A percentile compares a stretch with the other conserved stretches of the same genome.
These are phyloP conservation scores for Altica lythri DNA, from an alignment of 2,888 invertebrate species.

Conservation along the genomic window DNA sequence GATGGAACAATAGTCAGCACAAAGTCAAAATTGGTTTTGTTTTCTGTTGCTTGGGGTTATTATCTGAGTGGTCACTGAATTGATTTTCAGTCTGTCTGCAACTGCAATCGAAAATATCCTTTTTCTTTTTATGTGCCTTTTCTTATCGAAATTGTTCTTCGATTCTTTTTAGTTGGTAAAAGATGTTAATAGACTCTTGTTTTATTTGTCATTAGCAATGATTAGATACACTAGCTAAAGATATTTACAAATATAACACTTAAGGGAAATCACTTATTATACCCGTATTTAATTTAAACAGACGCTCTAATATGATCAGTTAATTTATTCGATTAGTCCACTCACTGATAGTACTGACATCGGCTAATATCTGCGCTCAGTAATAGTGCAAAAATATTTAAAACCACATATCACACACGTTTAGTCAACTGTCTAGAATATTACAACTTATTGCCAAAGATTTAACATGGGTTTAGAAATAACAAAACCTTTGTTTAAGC, in stretches of 20 bases:
- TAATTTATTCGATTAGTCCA: too few species aligned
- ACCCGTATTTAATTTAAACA: too few species aligned
- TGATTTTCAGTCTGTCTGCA: conserved; percentile 31
- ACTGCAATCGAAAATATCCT: conserved; percentile 8
- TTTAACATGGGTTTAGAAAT: too few species aligned
- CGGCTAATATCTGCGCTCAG: too few species aligned
- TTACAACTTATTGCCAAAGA: too few species aligned
- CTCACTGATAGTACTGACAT: too few species aligned
- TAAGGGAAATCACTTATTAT: too few species aligned
- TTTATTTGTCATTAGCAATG: background rate
- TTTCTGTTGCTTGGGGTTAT: conserved; percentile 1
- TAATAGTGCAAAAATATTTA: too few species aligned
- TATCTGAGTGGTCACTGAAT: conserved; percentile 29
- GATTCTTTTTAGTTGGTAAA: background rate
- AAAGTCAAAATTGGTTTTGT: conserved; percentile 3
- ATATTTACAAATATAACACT: background rate
- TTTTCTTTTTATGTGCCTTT: conserved; percentile 2
- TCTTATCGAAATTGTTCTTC: background rate
- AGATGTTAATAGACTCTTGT: background rate
- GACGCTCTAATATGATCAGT: too few species aligned
- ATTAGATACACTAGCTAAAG: background rate
- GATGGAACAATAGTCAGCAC: background rate
- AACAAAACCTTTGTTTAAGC: too few species aligned
- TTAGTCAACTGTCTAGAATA: too few species aligned
- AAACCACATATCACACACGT: too few species aligned